Evolutionary conservation across 2,888 invertebrate species (phyloP).

Genomic region (Pemphredon lugubris): DNA sequence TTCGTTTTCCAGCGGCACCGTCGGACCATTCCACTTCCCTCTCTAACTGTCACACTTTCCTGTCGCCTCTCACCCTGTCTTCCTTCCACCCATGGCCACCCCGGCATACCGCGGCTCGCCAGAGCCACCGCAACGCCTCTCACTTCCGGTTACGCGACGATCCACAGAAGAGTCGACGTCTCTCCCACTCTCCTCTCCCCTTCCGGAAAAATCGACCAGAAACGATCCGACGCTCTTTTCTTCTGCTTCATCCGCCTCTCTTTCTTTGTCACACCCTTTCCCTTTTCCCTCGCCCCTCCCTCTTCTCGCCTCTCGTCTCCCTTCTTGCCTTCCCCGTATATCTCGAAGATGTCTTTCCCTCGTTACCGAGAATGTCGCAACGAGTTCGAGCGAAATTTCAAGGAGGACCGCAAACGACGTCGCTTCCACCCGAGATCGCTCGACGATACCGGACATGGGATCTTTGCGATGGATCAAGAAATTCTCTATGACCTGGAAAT

Average conservation of each 20-base stretch:
- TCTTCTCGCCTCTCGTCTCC: constrained; percentile 28
- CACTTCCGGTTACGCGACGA: constrained; percentile 62
- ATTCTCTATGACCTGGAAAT: constrained; percentile 53
- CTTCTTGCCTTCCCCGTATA: constrained; percentile 26
- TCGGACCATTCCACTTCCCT: constrained; percentile 32
- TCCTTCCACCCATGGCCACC: constrained; percentile 5
- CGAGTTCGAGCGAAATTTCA: constrained; percentile 66
- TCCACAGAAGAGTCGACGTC: constrained; percentile 34
- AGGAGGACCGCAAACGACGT: constrained; percentile 51
- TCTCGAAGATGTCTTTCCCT: constrained; percentile 53
- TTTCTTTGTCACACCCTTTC: constrained; percentile 20
- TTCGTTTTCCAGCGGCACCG: constrained; percentile 39
- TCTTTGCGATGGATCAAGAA: constrained; percentile 50
- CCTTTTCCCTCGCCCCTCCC: constrained; percentile 6
- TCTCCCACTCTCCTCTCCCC: constrained; percentile 5
- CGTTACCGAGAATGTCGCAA: constrained; percentile 65
- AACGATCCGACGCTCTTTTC: constrained; percentile 38
- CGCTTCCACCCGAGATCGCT: constrained; percentile 50
- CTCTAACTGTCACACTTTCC: constrained; percentile 27
- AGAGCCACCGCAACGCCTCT: constrained; percentile 53
- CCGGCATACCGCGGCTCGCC: constrained; percentile 36
- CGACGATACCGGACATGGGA: constrained; percentile 48
- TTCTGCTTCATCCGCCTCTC: not conserved
- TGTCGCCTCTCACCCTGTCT: constrained; percentile 14
- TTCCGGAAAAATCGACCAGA: constrained; percentile 58